Evolutionary conservation across 2,113 vertebrate genomes (phyloP).

Genomic region (Mionectes macconnelli): DNA sequence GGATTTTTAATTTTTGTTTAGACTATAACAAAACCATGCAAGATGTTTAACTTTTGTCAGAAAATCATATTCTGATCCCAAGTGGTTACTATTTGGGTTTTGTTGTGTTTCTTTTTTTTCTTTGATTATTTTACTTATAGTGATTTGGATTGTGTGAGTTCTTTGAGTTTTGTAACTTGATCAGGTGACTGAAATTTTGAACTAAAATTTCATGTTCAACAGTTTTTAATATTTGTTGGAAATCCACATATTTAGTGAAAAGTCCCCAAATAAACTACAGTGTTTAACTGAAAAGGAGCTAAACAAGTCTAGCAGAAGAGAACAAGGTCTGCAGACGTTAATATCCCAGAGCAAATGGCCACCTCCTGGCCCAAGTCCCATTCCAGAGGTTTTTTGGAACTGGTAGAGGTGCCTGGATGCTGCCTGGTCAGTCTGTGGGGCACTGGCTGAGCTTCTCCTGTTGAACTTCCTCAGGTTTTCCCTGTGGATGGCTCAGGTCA

Average conservation of each 20-base stretch:
- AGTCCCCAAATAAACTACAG: not conserved
- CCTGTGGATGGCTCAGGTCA: not conserved
- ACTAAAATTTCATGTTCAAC: not conserved
- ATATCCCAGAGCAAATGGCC: not conserved
- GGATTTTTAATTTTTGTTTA: not conserved
- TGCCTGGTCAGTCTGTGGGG: not conserved
- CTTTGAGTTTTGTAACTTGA: not conserved
- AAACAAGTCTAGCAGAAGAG: not conserved
- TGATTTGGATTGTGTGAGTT: not conserved
- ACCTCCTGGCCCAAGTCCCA: not conserved
- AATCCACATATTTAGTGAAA: not conserved
- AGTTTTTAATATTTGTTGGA: not conserved
- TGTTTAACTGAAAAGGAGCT: not conserved
- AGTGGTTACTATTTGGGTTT: not conserved
- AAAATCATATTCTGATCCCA: not conserved
- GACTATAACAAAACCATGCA: not conserved
- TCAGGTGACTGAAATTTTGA: not conserved
- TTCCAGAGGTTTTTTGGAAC: not conserved
- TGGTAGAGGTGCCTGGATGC: not conserved
- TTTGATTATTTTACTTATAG: not conserved
- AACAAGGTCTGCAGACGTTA: not conserved
- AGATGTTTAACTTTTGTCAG: not conserved
- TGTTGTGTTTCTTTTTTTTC: fast-evolving
- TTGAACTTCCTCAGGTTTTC: not conserved
- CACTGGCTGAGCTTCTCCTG: not conserved